Base-by-base conservation (phyloP, 2,888 invertebrate species). In the Rosalia funebris region DNA sequence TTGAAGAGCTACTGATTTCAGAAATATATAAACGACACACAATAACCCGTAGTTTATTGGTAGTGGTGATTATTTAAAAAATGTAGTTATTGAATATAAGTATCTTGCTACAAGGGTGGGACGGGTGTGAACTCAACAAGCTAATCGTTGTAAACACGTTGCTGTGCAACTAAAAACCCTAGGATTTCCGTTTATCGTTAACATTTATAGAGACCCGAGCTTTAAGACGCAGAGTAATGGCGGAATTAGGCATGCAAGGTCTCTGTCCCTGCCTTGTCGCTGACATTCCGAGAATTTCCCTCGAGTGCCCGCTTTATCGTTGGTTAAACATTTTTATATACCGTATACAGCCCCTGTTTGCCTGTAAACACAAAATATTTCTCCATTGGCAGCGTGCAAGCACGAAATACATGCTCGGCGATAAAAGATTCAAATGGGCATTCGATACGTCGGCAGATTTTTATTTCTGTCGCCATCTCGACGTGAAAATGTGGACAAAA, bases 271-370 rank as follows among this genome's bases (percentile, higher is more conserved):
- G 5, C 11, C 14, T 44, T 7, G 44, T 44, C 44, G 5, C 19
- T n/a, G 15, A n/a, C 25, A 25, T 20, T 44, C n/a, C 11, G 39
- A 31, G 25, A 15, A 50, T 50, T 50, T 50, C 50, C 50, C 50
- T 39, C 39, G 50, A 50, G 50, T 41, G 25, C 39, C 20, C 50
- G 37, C 16, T 50, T 50, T 39, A 50, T 50, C 50, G 50, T 25
- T 20, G 25, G 39, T 39, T 50, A 50, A 50, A 50, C 50, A 39
- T 50, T 50, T 50, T 50, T 50, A 41, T 45, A 25, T 25, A 12
- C 31, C 11, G 45, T 41, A 50, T 41, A 39, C 25, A 19, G 39
- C 31, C 31, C 1, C 25, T 50, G 15, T 37, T 48, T 37, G 5
- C 48, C 20, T 3, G 11, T 37, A 19, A 50, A 39, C 20, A 25